Evolutionary conservation across 2,888 invertebrate species (phyloP).

Genomic region (Tinea pellionella): DNA sequence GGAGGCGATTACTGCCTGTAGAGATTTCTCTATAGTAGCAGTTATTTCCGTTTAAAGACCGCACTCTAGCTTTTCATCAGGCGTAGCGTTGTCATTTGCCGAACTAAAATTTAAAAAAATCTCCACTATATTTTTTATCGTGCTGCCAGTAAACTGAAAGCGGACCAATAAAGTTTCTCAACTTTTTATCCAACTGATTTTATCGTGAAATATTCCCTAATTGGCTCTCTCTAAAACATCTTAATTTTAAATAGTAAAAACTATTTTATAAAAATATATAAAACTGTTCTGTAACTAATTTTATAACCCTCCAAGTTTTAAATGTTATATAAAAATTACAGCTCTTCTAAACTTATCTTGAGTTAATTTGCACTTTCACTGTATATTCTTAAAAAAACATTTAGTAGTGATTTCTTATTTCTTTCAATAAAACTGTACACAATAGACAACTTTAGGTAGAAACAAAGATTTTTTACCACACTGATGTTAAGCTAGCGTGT

Average conservation of each 20-base stretch:
- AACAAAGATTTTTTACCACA: too few species aligned
- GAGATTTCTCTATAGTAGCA: too few species aligned
- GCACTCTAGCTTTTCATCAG: too few species aligned
- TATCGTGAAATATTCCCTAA: neutral
- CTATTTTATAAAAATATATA: neutral
- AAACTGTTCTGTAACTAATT: neutral
- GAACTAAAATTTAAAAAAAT: neutral
- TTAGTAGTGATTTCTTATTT: too few species aligned
- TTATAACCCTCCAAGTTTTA: neutral
- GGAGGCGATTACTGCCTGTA: too few species aligned
- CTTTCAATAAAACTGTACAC: too few species aligned
- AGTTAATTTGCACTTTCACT: neutral
- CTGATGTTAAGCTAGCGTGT: too few species aligned
- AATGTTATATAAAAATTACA: neutral
- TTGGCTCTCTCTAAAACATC: neutral
- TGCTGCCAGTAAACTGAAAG: constrained; percentile 14
- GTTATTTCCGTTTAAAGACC: too few species aligned
- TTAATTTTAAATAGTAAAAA: neutral
- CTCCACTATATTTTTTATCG: constrained; percentile 3
- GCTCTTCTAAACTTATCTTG: neutral
- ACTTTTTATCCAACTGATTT: neutral
- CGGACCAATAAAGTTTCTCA: constrained; percentile 5
- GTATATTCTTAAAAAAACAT: too few species aligned
- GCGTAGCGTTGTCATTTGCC: too few species aligned
- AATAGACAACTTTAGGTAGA: too few species aligned